Percentiles rank a stretch among this genome's conserved stretches.
Conservation (phyloP, 92 coral and sea anemone species). For the Palythoa caribaeorum region DNA sequence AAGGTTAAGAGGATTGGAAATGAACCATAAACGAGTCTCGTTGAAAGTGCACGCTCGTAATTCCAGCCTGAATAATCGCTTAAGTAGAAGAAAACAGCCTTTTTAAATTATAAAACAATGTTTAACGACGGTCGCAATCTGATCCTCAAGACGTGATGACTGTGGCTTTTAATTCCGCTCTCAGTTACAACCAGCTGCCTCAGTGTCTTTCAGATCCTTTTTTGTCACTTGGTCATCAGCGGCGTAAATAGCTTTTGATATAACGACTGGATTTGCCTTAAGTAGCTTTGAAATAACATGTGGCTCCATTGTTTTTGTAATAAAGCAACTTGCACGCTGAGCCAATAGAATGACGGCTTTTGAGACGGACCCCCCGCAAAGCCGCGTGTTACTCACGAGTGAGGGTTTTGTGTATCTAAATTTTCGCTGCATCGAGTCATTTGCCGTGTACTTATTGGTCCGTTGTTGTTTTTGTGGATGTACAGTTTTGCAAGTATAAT, state of each 20-base stretch:
- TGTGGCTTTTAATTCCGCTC: conserved; percentile 61
- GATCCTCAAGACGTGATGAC: conserved; percentile 49
- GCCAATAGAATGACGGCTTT: conserved; percentile 77
- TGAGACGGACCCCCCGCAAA: conserved; percentile 65
- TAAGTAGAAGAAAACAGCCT: conserved; percentile 57
- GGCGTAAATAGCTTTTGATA: conserved; percentile 85
- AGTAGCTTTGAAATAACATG: conserved; percentile 91
- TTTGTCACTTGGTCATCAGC: conserved; percentile 84
- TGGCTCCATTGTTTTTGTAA: conserved; percentile 93
- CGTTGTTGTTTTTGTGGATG: conserved; percentile 42
- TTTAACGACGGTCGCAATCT: conserved; percentile 46
- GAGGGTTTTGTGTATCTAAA: conserved; percentile 50
- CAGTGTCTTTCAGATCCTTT: conserved; percentile 66
- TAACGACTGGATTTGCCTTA: conserved; percentile 81
- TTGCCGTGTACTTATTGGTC: conserved; percentile 76
- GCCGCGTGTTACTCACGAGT: conserved; percentile 81
- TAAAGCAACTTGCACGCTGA: conserved; percentile 73
- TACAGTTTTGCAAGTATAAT: conserved; percentile 50
- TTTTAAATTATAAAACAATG: conserved; percentile 23
- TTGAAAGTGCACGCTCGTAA: conserved; percentile 24
- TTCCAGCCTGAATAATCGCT: conserved; percentile 58
- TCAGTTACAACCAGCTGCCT: conserved; percentile 70
- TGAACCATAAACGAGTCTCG: not conserved
- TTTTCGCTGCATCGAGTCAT: conserved; percentile 56
- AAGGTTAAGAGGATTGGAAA: not conserved